Evolutionary conservation across 2,888 invertebrate species (phyloP).

Genomic region (Diplazon laetatorius): DNA sequence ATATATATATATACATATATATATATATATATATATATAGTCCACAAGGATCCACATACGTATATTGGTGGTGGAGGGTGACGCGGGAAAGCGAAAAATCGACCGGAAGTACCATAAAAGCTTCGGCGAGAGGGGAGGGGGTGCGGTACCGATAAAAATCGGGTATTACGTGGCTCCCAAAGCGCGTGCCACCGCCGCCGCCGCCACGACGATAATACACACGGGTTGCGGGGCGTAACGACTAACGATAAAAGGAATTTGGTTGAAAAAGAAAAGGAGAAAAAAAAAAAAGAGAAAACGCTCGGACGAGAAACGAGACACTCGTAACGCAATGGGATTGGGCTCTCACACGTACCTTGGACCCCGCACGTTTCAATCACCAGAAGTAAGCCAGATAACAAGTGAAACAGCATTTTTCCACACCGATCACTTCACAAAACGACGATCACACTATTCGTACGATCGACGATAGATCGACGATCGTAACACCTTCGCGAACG

Average conservation of each 20-base stretch:
- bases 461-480: constrained; percentile 20
- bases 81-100: constrained; percentile 46
- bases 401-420: constrained; percentile 78
- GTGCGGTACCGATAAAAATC: constrained; percentile 57
- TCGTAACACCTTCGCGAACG: not conserved
- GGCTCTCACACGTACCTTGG: constrained; percentile 72
- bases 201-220: constrained; percentile 28
- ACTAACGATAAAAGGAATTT: not conserved
- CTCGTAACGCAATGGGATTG: no score
- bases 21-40: not conserved
- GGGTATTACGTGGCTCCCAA: constrained; percentile 45
- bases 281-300: not conserved
- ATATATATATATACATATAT: no score
- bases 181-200: constrained; percentile 48
- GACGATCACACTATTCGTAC: constrained; percentile 31
- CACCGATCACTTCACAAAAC: constrained; percentile 61
- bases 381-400: constrained; percentile 75
- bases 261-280: constrained; percentile 2
- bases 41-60: not conserved
- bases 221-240: not conserved
- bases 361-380: constrained; percentile 75
- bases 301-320: not conserved
- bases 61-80: constrained; percentile 1
- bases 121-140: no score
- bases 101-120: constrained; percentile 59